phyloP scores from a whole-genome alignment of 2,888 invertebrate species.

The Aleiodes leptofemur region DNA sequence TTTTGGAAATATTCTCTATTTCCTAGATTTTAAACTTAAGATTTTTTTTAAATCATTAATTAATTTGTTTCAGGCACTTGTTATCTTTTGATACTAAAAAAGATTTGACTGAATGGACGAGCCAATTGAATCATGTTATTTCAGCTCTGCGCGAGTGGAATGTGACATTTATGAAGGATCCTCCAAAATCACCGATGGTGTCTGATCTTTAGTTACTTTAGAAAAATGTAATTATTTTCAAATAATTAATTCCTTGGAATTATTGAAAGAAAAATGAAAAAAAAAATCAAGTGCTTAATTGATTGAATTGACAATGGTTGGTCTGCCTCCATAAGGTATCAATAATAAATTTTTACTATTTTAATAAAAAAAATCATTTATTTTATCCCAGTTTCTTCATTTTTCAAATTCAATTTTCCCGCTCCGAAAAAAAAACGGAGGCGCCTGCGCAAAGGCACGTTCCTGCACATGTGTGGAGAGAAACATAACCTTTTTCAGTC shows the following conservation, averaged over 20 bases:
- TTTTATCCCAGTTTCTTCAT: neutral
- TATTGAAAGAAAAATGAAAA: too few relatives aligned
- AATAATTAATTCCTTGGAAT: too few relatives aligned
- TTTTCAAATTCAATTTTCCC: too few relatives aligned
- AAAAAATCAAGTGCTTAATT: neutral
- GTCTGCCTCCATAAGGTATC: neutral
- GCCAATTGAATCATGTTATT: slow-evolving; percentile 75
- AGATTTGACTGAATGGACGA: slow-evolving; percentile 76
- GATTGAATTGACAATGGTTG: neutral
- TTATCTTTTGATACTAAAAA: slow-evolving; percentile 76
- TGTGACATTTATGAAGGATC: slow-evolving; percentile 40
- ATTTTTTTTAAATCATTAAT: neutral
- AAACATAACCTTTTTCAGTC: slow-evolving; percentile 1
- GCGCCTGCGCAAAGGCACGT: neutral
- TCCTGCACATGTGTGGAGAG: neutral
- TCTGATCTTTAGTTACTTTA: neutral
- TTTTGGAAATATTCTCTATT: too few relatives aligned
- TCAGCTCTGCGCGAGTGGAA: slow-evolving; percentile 76
- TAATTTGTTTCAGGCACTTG: slow-evolving; percentile 65
- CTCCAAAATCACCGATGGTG: slow-evolving; percentile 16
- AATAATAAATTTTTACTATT: slow-evolving; percentile 5
- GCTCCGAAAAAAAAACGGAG: too few relatives aligned
- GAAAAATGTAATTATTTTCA: too few relatives aligned
- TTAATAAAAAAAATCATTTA: neutral
- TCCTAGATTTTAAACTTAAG: slow-evolving; percentile 20